phyloP scores from a whole-genome alignment of 2,113 vertebrate species.

The Indicator maculatus region DNA sequence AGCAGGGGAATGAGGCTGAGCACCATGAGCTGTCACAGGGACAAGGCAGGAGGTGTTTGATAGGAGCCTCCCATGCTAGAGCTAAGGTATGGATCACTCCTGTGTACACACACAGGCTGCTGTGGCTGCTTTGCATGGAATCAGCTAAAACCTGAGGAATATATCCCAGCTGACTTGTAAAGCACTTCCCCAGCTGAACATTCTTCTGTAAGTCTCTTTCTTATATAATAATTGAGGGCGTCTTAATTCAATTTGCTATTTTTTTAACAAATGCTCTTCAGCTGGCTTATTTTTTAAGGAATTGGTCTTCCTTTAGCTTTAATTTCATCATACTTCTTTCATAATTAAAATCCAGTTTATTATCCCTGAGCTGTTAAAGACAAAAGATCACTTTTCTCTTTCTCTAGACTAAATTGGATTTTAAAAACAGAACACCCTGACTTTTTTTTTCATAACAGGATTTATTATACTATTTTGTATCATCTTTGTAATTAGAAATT shows the following conservation, averaged over 20 bases:
- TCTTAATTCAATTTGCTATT: slow-evolving; percentile 29
- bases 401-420: slow-evolving; percentile 33
- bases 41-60: accelerated
- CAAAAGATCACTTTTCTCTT: slow-evolving; percentile 16
- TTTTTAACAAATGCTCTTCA: not conserved
- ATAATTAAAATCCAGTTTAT: slow-evolving; percentile 66
- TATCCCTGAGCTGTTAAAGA: slow-evolving; percentile 42
- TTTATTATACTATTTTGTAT: slow-evolving; percentile 21
- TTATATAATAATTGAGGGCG: not conserved
- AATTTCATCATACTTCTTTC: slow-evolving; percentile 38
- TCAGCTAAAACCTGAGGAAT: not conserved
- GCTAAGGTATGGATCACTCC: not conserved
- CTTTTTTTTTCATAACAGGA: slow-evolving; percentile 30
- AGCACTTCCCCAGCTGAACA: not conserved
- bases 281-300: not conserved
- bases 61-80: not conserved
- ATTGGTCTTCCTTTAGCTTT: slow-evolving; percentile 20
- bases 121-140: not conserved
- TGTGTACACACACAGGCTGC: not conserved
- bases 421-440: slow-evolving; percentile 10
- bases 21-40: accelerated
- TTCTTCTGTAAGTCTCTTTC: slow-evolving; percentile 14
- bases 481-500: slow-evolving; percentile 22
- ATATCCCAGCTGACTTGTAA: not conserved
- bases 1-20: not conserved